Percentiles rank a stretch among this genome's conserved stretches.
phyloP scores from a whole-genome alignment of 2,797 vertebrate genomes.

The Lagothrix lagotricha region DNA sequence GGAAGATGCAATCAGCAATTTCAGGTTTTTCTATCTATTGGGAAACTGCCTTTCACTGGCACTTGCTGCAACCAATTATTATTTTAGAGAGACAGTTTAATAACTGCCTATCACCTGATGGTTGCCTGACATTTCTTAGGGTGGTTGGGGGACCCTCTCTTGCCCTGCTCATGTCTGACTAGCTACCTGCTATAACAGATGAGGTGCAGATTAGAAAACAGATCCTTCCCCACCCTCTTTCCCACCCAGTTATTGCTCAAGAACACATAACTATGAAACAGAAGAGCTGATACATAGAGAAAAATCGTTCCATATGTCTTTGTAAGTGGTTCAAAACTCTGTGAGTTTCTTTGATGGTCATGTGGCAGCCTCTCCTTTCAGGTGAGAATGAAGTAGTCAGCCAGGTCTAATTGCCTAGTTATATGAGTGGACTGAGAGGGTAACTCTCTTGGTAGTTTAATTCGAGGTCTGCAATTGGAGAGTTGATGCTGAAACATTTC shows the following conservation, averaged over 20 bases:
- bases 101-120: too few species aligned
- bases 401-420: constrained; percentile 27
- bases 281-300: not conserved
- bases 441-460: constrained; percentile 27
- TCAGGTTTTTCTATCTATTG: too few species aligned
- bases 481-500: not conserved
- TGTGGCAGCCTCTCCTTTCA: not conserved
- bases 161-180: too few species aligned
- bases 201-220: not conserved
- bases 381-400: not conserved
- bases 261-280: not conserved
- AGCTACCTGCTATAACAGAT: not conserved
- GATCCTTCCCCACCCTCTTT: not conserved
- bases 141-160: too few species aligned
- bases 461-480: not conserved
- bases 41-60: too few species aligned
- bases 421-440: not conserved
- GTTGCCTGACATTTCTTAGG: too few species aligned
- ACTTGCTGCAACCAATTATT: too few species aligned
- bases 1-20: too few species aligned
- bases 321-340: not conserved
- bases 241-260: not conserved
- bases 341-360: not conserved
- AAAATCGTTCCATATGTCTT: not conserved
- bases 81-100: too few species aligned